A percentile compares a stretch with the other conserved stretches of the same genome.
Evolutionary conservation across 2,113 vertebrate genomes (phyloP).

Genomic region (Clarias macrocephalus): DNA sequence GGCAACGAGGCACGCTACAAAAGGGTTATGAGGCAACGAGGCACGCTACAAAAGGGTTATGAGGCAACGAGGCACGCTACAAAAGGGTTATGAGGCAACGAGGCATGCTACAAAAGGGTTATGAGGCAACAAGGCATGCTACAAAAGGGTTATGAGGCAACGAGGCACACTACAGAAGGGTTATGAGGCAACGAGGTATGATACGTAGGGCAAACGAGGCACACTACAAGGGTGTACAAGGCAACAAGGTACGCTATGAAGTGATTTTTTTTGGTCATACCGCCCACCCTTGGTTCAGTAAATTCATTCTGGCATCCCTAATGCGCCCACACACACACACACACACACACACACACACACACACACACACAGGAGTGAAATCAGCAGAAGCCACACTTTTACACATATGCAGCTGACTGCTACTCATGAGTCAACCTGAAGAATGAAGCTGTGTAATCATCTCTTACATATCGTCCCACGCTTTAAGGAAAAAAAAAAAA

Average conservation of each 20-base stretch:
- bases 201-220: no score
- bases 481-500: neutral
- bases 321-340: conserved; percentile 1
- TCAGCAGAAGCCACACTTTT: conserved; percentile 15
- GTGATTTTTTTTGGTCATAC: neutral
- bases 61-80: no score
- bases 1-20: no score
- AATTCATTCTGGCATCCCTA: conserved; percentile 23
- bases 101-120: no score
- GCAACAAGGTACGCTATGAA: neutral
- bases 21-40: no score
- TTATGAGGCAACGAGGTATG: no score
- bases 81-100: no score
- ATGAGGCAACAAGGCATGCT: no score
- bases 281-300: neutral
- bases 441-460: conserved; percentile 15
- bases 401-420: conserved; percentile 22
- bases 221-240: conserved; percentile 36
- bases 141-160: no score
- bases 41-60: no score
- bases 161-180: no score
- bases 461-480: conserved; percentile 21
- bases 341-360: conserved; percentile 16
- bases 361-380: conserved; percentile 5
- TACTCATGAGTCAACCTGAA: conserved; percentile 28